A percentile compares a stretch with the other conserved stretches of the same genome.
These are phyloP conservation scores for Choreutis nemorana DNA, from an alignment of 2,888 invertebrate genomes.

Conservation along the genomic window DNA sequence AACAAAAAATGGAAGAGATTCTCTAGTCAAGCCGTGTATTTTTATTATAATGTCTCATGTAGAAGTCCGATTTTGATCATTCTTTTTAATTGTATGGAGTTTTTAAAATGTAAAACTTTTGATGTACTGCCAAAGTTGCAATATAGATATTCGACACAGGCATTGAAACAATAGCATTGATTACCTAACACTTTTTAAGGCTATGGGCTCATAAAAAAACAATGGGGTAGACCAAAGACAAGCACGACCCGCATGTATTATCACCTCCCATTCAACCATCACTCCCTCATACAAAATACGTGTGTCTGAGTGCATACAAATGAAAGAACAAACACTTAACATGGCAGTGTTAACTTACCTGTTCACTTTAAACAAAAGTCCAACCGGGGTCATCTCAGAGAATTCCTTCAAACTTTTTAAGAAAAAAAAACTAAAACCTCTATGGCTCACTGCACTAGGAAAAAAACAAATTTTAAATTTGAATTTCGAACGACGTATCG, in stretches of 20 bases:
- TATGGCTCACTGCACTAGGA: conserved; percentile 17
- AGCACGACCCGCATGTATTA: conserved; percentile 20
- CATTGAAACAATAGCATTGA: background rate
- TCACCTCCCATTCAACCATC: conserved; percentile 30
- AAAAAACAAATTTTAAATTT: conserved; percentile 9
- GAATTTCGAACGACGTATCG: conserved; percentile 8
- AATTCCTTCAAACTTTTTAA: too few relatives aligned
- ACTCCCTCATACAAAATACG: conserved; percentile 14
- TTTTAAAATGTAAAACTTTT: too few relatives aligned
- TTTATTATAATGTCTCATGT: too few relatives aligned
- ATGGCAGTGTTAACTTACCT: conserved; percentile 43
- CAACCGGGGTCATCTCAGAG: conserved; percentile 64
- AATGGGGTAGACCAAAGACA: too few relatives aligned
- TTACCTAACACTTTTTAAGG: background rate
- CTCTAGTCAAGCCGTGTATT: too few relatives aligned
- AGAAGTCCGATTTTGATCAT: too few relatives aligned
- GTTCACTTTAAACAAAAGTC: conserved; percentile 68
- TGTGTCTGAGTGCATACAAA: conserved; percentile 15
- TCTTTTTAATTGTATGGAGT: too few relatives aligned
- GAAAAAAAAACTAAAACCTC: conserved; percentile 6
- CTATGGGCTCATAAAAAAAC: background rate
- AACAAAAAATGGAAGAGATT: too few relatives aligned
- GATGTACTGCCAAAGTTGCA: too few relatives aligned
- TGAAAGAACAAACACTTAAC: conserved; percentile 12
- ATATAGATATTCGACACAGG: too few relatives aligned